A percentile compares a stretch with the other conserved stretches of the same genome.
Conservation (phyloP, 2,797 vertebrate species). For the Xenops minutus region DNA sequence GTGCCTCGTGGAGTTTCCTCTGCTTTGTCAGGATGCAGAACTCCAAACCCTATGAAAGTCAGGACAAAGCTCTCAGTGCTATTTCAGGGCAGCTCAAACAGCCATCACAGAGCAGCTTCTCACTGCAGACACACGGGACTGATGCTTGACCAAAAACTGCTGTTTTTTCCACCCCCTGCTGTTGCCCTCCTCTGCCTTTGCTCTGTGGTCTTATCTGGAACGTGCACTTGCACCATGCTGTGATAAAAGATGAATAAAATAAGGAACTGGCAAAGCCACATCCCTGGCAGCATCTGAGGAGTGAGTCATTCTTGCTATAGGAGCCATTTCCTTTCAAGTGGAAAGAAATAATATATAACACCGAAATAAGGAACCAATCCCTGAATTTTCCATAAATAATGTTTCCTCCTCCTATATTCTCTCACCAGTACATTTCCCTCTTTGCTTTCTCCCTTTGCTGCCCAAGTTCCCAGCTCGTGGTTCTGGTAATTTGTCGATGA, state of each 20-base stretch:
- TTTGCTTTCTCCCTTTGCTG: neutral
- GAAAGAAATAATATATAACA: slow-evolving; percentile 23
- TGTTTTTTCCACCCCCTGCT: neutral
- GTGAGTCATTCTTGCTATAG: slow-evolving; percentile 29
- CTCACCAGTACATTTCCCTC: neutral
- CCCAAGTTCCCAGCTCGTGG: slow-evolving; percentile 25
- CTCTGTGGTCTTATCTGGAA: neutral
- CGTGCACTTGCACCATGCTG: neutral
- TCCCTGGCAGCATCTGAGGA: neutral
- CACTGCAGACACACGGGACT: neutral
- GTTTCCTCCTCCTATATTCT: neutral
- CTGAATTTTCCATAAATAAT: slow-evolving; percentile 49
- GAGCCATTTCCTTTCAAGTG: neutral
- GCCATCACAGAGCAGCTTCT: neutral
- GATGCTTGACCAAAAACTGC: neutral
- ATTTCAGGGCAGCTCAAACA: neutral
- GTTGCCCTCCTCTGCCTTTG: neutral
- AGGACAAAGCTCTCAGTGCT: neutral
- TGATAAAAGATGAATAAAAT: slow-evolving; percentile 23
- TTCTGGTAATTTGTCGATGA: slow-evolving; percentile 53
- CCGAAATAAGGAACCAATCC: slow-evolving; percentile 13
- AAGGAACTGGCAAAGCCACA: neutral
- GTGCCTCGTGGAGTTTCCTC: neutral
- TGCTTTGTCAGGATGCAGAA: neutral
- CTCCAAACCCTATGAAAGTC: neutral